Evolutionary conservation across 64 coral and sea anemone species (phyloP), one percentile per base, ranked within the genome.

Genomic region (Acropora tenuis): DNA sequence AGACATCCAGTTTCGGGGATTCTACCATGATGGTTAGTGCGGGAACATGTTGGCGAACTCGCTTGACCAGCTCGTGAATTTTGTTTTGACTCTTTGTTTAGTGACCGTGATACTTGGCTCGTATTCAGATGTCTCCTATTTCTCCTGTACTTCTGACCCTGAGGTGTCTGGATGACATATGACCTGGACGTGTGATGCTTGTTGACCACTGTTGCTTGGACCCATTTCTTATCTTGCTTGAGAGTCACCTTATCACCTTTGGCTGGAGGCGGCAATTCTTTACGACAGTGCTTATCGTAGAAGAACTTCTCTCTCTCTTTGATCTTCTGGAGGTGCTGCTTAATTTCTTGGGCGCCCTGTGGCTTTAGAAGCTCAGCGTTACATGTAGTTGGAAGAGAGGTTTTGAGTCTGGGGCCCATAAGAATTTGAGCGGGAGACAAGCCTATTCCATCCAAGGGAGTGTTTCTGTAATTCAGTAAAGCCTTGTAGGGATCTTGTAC

Each of bases 401-500:
- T 63, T 63, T 63, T 63, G 0, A 80, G 17, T 90, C 88, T 81
- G 4, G 88, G 41, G 3, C 75, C 88, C 88, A 90, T 90, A 20
- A 94, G 55, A 0, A 74, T 5, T 49, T 94, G 88, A 20, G 93
- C 66, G 43, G 85, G 79, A 2, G 93, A 91, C 8, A 61, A 50
- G 11, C 48, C 61, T 30, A 80, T 83, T 30, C 49, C 73, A 41
- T 90, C 41, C 74, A 63, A 12, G 10, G 0, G 11, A 2, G 59
- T 63, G 0, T 63, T 63, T 2, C 59, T 8, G 0, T 17, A 63
- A 13, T 63, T 63, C 11, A 63, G 59, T 15, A 63, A 13, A 11
- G 59, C 59, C 59, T 91, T 42, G 76, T 76, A 91, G 7, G 83
- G 81, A 87, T 95, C 89, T 81, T 68, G 16, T 30, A 78, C n/a